Evolutionary conservation across 2,888 invertebrate species (phyloP).

Genomic region (Lasiommata megera): DNA sequence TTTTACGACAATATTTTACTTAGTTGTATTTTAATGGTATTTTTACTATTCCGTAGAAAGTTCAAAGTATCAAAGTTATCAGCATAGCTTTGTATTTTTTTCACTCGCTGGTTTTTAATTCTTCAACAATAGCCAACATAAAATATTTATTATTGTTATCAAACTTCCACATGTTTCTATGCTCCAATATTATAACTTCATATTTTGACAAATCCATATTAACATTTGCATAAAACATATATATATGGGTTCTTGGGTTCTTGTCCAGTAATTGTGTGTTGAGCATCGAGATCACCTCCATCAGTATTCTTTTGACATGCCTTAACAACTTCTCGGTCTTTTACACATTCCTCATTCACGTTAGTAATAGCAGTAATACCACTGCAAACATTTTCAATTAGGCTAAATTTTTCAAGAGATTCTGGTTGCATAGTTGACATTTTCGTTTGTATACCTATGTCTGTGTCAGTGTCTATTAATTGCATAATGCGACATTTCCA

Average conservation of each 20-base stretch:
- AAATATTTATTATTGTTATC: too few relatives aligned
- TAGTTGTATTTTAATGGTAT: not conserved
- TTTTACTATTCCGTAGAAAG: not conserved
- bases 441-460: constrained; percentile 48
- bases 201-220: too few relatives aligned
- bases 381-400: constrained; percentile 39
- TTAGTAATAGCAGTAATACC: constrained; percentile 32
- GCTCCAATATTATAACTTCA: too few relatives aligned
- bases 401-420: constrained; percentile 43
- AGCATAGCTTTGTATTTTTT: too few relatives aligned
- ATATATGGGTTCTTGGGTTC: too few relatives aligned
- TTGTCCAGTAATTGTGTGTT: not conserved
- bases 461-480: constrained; percentile 58
- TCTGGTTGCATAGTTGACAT: constrained; percentile 57
- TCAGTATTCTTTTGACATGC: not conserved
- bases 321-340: constrained; percentile 27
- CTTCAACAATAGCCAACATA: too few relatives aligned
- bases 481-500: constrained; percentile 70
- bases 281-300: not conserved
- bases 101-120: too few relatives aligned
- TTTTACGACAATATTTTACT: not conserved
- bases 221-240: too few relatives aligned
- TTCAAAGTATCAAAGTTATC: too few relatives aligned
- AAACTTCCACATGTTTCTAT: too few relatives aligned
- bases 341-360: constrained; percentile 42